Base-by-base conservation (phyloP, 2,113 vertebrate genomes). In the Sylvicapra grimmia region DNA sequence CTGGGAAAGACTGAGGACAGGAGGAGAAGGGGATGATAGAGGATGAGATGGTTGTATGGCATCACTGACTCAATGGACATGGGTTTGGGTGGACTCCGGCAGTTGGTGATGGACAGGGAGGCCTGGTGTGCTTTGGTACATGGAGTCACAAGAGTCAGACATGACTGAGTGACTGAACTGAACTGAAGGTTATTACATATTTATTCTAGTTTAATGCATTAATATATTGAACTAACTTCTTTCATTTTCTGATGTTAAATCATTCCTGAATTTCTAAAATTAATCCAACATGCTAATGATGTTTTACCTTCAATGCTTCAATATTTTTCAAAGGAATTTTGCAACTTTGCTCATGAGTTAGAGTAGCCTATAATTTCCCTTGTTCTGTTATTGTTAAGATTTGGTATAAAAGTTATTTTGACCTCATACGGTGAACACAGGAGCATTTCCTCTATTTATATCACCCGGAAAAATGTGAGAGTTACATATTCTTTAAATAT, bases 261-360 rank as follows among this genome's bases (percentile, higher is more conserved):
- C 49, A 56, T 65, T 7, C 31, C 18, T 93, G 25, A 6, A 33
- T 93, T 79, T 25, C 49, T 90, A 11, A 93, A 90, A 18, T 49
- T 61, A 93, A 29, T 8, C 5, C 31, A 25, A 54, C 6, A 59
- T 93, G 44, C 7, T 65, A 86, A 65, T 86, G 4, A 33, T 82
- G 1, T 49, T 51, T 82, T 58, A 58, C 61, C 21, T 82, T 47
- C 23, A 85, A 13, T 85, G 14, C 8, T 90, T 53, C 31, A 44
- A 3, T 51, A 92, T 51, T 90, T 19, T 36, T 31, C n/a, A 47
- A 47, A 93, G 6, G 13, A 85, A 89, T 47, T 86, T 86, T 96
- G 10, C 58, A 86, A 31, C 7, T 68, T 47, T 89, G 19, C 44
- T 86, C 31, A 16, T 80, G 31, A 80, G 23, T 49, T 15, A 56